Evolutionary conservation across 2,797 vertebrate species (phyloP).

Genomic region (Argya squamiceps): DNA sequence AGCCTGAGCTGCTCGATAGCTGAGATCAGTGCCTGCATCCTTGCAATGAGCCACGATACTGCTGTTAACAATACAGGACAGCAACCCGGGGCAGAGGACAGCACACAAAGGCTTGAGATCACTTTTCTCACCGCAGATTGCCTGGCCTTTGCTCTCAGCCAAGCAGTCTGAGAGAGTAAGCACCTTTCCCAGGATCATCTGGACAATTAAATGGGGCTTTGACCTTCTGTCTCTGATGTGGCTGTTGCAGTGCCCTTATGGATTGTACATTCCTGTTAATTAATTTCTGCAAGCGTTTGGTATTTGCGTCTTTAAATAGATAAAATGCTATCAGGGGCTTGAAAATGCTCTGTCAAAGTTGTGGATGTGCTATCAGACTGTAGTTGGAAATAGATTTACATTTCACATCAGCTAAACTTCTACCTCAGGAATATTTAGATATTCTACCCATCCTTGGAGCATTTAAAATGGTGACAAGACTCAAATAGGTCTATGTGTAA

Average conservation of each 20-base stretch:
- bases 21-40: background rate
- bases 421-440: background rate
- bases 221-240: background rate
- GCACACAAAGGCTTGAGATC: accelerated
- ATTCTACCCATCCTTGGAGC: background rate
- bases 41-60: accelerated
- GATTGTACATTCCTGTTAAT: background rate
- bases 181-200: background rate
- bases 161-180: background rate
- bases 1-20: background rate
- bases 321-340: background rate
- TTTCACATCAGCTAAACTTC: background rate
- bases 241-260: background rate
- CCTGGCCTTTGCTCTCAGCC: background rate
- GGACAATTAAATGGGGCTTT: background rate
- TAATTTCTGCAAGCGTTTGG: background rate
- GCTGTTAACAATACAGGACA: background rate
- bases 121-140: background rate
- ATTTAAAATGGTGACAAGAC: background rate
- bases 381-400: background rate
- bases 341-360: background rate
- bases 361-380: background rate
- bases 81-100: background rate
- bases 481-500: background rate
- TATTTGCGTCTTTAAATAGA: background rate